Base-by-base conservation (phyloP, 1,140 invertebrate species). In the Colletes latitarsis region DNA sequence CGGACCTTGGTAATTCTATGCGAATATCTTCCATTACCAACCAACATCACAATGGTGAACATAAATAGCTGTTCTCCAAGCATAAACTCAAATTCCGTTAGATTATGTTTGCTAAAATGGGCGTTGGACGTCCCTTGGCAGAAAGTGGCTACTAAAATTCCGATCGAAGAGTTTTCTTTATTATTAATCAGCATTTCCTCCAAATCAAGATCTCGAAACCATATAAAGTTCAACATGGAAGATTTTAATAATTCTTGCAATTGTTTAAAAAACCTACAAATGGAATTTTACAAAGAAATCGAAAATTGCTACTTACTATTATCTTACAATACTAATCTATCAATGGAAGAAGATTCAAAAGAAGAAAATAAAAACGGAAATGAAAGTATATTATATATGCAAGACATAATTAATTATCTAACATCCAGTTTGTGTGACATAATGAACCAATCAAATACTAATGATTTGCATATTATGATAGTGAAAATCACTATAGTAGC, bases 1-100 rank as follows among this genome's bases (percentile, higher is more conserved):
- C 76, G 85, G 46, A 94, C 93, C 30, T 84, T 94, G 30, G 76
- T 90, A 75, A 21, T 87, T 9, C 83, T 91, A 21, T 92, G 89
- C 41, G 74, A 89, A 66, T 46, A 89, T 72, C 64, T 85, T 14
- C 63, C 81, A 15, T 66, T 91, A n/a, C 87, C 87, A 43, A 66
- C 82, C 49, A 71, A 84, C 39, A 77, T 88, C 8, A 43, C 79
- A n/a, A 64, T 76, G 10, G 81, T 52, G n/a, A 82, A 80, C 70
- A 80, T 79, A 58, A 84, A 72, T 53, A 49, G 57, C n/a, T 67
- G 80, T 62, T 69, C 60, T 9, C 58, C 70, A 57, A 53, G 58
- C 39, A 66, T 57, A 19, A 60, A 80, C 57, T 78, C 83, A 17
- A 75, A 88, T 21, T 88, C 86, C n/a, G 60, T 89, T 19, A 90